Base-by-base conservation (phyloP, 2,888 invertebrate genomes). In the Microctonus hyperodae region DNA sequence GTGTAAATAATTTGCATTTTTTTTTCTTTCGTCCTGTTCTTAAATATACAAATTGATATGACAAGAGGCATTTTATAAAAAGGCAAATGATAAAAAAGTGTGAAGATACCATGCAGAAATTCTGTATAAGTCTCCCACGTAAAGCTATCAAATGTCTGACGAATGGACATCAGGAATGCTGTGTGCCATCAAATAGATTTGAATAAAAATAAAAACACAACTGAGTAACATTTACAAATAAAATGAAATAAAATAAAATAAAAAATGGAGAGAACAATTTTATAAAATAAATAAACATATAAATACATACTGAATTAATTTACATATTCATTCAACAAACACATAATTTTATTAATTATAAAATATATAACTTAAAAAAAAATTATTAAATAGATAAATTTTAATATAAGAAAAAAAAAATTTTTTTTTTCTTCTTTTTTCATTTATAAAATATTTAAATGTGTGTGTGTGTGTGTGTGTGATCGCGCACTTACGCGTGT, bases 131-230 rank as follows among this genome's bases (percentile, higher is more conserved):
- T 78, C 79, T 77, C 79, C 78, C 77, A 69, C 78, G 77, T 77
- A 78, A 76, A 77, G 78, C 82, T 82, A 83, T 83, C 83, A 82
- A 83, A 83, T 83, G 79, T 83, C 83, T 82, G 82, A 82, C 78
- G 81, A 79, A 82, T 81, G 81, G 75, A 74, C 44, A 44, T 44
- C 78, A 80, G 78, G 82, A 82, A 82, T 82, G 82, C 73, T 67
- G 79, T 67, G 79, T 75, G 77, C 81, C 82, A 82, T 82, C 82
- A 80, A 81, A 79, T 76, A 77, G 82, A 81, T 6, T 7, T n/a
- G 7, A 11, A 23, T 3, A 35, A 57, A 57, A 57, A 35, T 25
- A 20, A 35, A 28, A 11, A 25, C n/a, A 33, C 31, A 10, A 20
- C 35, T 56, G 35, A 53, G 28, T 13, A 23, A 23, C 22, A 50